A percentile compares a stretch with the other conserved stretches of the same genome.
phyloP scores from a whole-genome alignment of 2,797 vertebrate species.

The Fistularia tabacaria region DNA sequence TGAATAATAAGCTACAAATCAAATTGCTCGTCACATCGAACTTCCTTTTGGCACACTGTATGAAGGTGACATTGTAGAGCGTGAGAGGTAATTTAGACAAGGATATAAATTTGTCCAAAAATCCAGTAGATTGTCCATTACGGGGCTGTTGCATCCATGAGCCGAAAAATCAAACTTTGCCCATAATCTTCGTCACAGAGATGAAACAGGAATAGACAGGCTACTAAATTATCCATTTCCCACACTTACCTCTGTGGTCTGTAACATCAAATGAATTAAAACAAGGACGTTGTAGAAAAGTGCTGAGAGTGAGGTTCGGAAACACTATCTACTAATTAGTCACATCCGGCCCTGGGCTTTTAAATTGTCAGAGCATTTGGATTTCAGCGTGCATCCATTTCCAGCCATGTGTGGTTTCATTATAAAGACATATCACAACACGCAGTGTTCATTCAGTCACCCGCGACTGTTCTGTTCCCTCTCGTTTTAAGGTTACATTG shows the following conservation, averaged over 20 bases:
- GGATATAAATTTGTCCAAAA: slow-evolving; percentile 27
- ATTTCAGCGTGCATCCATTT: slow-evolving; percentile 6
- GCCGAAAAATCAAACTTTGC: slow-evolving; percentile 26
- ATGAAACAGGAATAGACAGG: slow-evolving; percentile 29
- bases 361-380: slow-evolving; percentile 11
- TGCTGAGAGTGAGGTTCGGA: slow-evolving; percentile 49
- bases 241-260: slow-evolving; percentile 34
- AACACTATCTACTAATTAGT: slow-evolving; percentile 50
- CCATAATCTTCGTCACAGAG: slow-evolving; percentile 25
- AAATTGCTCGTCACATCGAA: slow-evolving; percentile 35
- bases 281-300: slow-evolving; percentile 22
- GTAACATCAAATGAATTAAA: slow-evolving; percentile 44
- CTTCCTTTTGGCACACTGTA: slow-evolving; percentile 29
- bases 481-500: too few relatives aligned
- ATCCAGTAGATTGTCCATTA: neutral
- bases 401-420: slow-evolving; percentile 1
- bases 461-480: too few relatives aligned
- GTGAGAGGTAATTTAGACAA: slow-evolving; percentile 30
- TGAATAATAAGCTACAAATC: slow-evolving; percentile 19
- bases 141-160: slow-evolving; percentile 10
- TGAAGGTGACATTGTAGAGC: slow-evolving; percentile 32
- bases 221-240: slow-evolving; percentile 46
- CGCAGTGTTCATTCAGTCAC: too few relatives aligned
- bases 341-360: slow-evolving; percentile 26
- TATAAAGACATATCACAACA: neutral